Percentiles rank a stretch among this genome's conserved stretches.
Evolutionary conservation across 2,113 vertebrate species (phyloP).

Genomic region (Pogonocichla stellata): DNA sequence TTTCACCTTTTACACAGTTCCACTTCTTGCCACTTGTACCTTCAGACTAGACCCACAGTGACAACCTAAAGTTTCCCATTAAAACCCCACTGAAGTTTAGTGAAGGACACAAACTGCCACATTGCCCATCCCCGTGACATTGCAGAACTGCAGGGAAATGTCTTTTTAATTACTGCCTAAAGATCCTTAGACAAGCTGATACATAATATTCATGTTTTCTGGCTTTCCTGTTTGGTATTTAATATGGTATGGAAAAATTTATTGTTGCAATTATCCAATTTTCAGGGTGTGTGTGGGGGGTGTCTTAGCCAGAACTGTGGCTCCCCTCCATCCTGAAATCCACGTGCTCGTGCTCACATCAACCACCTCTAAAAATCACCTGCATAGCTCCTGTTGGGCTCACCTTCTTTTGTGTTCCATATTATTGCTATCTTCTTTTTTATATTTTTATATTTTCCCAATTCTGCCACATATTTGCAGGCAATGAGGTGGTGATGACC

Average conservation of each 20-base stretch:
- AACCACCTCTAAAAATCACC: background rate
- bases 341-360: fast-evolving
- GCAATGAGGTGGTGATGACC: background rate
- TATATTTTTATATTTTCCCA: fast-evolving
- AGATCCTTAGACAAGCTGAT: background rate
- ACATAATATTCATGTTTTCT: background rate
- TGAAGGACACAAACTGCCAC: background rate
- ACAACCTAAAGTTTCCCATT: background rate
- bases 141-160: background rate
- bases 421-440: background rate
- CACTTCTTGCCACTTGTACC: background rate
- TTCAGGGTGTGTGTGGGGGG: background rate
- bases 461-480: background rate
- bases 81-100: background rate
- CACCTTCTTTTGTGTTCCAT: background rate
- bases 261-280: background rate
- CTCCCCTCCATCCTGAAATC: background rate
- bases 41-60: background rate
- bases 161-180: background rate
- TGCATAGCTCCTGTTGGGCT: background rate
- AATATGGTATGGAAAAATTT: background rate
- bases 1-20: background rate
- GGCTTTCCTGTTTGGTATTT: background rate
- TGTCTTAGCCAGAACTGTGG: background rate
- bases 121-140: fast-evolving